Evolutionary conservation across 92 coral and sea anemone species (phyloP).

Genomic region (Paramuricea clavata): DNA sequence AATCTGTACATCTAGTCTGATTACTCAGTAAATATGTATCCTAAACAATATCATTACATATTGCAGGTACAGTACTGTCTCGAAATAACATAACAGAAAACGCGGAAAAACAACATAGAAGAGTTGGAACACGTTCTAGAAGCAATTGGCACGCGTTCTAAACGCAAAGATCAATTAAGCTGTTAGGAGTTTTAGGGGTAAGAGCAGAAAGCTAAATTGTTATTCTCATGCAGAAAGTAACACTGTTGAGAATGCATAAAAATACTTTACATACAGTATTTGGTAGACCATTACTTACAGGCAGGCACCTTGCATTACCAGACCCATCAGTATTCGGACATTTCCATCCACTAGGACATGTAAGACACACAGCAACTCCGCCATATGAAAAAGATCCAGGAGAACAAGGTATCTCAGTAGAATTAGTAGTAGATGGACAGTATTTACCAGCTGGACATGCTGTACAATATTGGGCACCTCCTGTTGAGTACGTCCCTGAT

Average conservation of each 20-base stretch:
- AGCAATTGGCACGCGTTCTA: neutral
- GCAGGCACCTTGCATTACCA: conserved; percentile 86
- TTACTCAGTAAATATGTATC: conserved; percentile 85
- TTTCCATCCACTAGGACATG: conserved; percentile 89
- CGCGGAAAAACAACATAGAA: too few species aligned
- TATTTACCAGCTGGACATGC: conserved; percentile 83
- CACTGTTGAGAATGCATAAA: neutral
- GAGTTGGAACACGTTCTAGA: neutral
- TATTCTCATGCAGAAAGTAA: too few species aligned
- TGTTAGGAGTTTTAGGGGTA: too few species aligned
- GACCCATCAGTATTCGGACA: conserved; percentile 86
- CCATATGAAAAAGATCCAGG: conserved; percentile 84
- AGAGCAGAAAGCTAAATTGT: too few species aligned
- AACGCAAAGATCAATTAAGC: too few species aligned
- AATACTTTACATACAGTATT: neutral
- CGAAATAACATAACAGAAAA: too few species aligned
- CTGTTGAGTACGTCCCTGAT: conserved; percentile 86
- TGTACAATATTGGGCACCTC: conserved; percentile 79
- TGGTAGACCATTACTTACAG: conserved; percentile 70
- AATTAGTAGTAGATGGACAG: conserved; percentile 73
- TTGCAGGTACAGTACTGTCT: too few species aligned
- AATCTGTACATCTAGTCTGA: conserved; percentile 76
- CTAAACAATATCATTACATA: too few species aligned
- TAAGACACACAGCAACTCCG: conserved; percentile 73
- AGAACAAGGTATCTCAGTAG: conserved; percentile 66